phyloP scores from a whole-genome alignment of 2,888 invertebrate genomes.

The Agonopterix heracliana region DNA sequence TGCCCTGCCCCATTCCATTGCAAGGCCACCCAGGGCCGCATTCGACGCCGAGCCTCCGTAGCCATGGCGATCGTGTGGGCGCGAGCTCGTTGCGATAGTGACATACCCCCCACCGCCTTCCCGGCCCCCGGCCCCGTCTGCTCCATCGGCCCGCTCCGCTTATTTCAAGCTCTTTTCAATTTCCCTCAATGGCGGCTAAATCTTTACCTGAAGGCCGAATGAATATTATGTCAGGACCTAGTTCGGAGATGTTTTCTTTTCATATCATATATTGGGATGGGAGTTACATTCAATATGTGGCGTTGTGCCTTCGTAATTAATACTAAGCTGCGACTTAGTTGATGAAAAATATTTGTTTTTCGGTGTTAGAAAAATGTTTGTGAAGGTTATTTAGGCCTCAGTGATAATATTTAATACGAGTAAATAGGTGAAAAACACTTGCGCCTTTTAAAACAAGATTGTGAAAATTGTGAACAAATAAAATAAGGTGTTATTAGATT shows the following conservation, averaged over 20 bases:
- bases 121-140: conserved; percentile 23
- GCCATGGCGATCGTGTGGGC: conserved; percentile 55
- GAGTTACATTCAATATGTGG: too few relatives aligned
- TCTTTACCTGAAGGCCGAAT: conserved; percentile 59
- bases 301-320: too few relatives aligned
- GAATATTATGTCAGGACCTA: conserved; percentile 34
- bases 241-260: not conserved
- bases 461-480: too few relatives aligned
- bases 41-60: conserved; percentile 52
- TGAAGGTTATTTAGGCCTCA: too few relatives aligned
- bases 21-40: conserved; percentile 76
- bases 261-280: not conserved
- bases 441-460: too few relatives aligned
- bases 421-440: too few relatives aligned
- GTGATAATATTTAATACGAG: too few relatives aligned
- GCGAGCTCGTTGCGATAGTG: conserved; percentile 67
- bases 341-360: too few relatives aligned
- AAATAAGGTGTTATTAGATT: too few relatives aligned
- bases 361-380: too few relatives aligned
- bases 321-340: too few relatives aligned
- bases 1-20: conserved; percentile 75
- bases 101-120: conserved; percentile 24
- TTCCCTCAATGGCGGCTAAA: conserved; percentile 62
- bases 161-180: conserved; percentile 68
- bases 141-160: conserved; percentile 28